phyloP scores from a whole-genome alignment of 2,113 vertebrate genomes.

The Datnioides undecimradiatus region DNA sequence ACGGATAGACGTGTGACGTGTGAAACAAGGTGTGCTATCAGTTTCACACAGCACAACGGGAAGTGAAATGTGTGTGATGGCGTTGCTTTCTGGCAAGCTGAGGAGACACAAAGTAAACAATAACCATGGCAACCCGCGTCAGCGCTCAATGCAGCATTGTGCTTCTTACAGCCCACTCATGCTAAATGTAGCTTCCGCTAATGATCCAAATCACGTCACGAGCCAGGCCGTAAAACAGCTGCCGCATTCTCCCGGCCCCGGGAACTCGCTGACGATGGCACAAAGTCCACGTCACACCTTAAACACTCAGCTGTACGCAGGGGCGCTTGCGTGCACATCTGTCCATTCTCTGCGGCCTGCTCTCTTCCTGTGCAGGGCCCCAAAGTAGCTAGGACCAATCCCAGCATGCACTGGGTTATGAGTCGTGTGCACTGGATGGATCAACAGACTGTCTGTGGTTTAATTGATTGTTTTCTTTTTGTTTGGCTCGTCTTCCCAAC shows the following conservation, averaged over 20 bases:
- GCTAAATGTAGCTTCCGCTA: constrained; percentile 32
- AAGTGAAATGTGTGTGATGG: neutral
- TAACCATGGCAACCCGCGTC: neutral
- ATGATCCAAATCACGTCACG: constrained; percentile 19
- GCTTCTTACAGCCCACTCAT: constrained; percentile 11
- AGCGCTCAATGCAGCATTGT: constrained; percentile 23
- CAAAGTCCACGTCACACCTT: constrained; percentile 49
- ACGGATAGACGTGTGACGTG: neutral
- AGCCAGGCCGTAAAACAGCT: constrained; percentile 26
- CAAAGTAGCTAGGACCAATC: neutral
- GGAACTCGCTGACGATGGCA: constrained; percentile 39
- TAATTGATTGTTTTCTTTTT: too few species aligned
- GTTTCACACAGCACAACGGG: neutral
- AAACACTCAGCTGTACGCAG: too few species aligned
- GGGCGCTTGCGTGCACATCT: neutral
- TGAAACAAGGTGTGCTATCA: neutral
- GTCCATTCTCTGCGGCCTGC: neutral
- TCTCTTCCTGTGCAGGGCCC: neutral
- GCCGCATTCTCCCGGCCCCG: constrained; percentile 5
- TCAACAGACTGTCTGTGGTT: neutral
- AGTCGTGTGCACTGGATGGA: neutral
- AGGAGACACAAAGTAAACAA: constrained; percentile 7
- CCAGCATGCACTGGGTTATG: neutral
- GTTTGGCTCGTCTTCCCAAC: too few species aligned
- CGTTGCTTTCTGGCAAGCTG: neutral